phyloP scores from a whole-genome alignment of 1,140 invertebrate genomes.

The Oncopodura yosiiana region DNA sequence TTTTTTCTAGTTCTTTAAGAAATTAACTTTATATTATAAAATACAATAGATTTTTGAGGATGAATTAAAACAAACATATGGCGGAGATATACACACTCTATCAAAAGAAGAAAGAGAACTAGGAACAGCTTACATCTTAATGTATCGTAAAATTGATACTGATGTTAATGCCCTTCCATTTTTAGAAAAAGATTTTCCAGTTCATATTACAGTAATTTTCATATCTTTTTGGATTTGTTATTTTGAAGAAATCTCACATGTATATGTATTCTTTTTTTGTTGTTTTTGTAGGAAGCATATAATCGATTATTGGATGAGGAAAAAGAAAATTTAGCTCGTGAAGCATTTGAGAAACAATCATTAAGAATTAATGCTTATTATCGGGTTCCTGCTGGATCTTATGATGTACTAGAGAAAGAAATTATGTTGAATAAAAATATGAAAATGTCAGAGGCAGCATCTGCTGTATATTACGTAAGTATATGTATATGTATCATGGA shows the following conservation, averaged over 20 bases:
- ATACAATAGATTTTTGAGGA: slow-evolving; percentile 43
- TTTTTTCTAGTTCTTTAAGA: background rate
- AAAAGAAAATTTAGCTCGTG: background rate
- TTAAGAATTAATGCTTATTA: slow-evolving; percentile 1
- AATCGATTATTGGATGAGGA: background rate
- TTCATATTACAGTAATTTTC: slow-evolving; percentile 52
- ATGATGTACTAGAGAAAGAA: slow-evolving; percentile 3
- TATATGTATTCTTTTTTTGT: slow-evolving; percentile 8
- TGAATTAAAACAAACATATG: slow-evolving; percentile 76
- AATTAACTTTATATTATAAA: slow-evolving; percentile 4
- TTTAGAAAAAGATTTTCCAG: slow-evolving; percentile 58
- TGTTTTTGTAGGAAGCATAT: slow-evolving; percentile 14
- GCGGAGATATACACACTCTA: slow-evolving; percentile 64
- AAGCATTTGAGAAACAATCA: background rate
- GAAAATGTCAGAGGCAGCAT: background rate
- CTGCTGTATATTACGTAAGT: slow-evolving; percentile 6
- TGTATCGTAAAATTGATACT: slow-evolving; percentile 75
- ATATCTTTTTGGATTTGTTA: slow-evolving; percentile 14
- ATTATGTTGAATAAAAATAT: slow-evolving; percentile 1
- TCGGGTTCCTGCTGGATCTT: background rate
- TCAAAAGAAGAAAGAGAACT: slow-evolving; percentile 41
- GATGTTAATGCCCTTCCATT: slow-evolving; percentile 58
- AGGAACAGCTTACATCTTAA: slow-evolving; percentile 70
- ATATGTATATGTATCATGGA: slow-evolving; percentile 6
- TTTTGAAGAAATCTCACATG: slow-evolving; percentile 30